Base-by-base conservation (phyloP, 2,888 invertebrate species). In the Pedicia rivosa region DNA sequence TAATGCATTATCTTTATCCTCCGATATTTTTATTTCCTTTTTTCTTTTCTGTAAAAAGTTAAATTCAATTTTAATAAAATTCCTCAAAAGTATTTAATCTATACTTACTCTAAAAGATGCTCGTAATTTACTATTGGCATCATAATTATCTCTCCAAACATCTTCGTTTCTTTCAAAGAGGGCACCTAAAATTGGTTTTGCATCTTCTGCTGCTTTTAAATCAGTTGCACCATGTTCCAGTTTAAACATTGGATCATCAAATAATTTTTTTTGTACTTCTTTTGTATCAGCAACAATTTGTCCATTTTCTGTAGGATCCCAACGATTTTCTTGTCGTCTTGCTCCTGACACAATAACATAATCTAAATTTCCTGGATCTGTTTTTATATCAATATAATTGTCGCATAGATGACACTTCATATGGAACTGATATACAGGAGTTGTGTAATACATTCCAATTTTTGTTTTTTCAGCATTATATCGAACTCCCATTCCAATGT, bases 391-490 rank as follows among this genome's bases (percentile, higher is more conserved):
- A 66, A 94, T 88, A 62, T 97, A 83, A 62, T 94, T 97, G 55
- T 92, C 83, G 57, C 98, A 62, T 20, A 98, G 65, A 58, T 98
- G 97, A 55, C 98, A 99, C 54, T 97, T 97, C 97, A 99, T 98
- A 37, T 88, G 74, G 55, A 99, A 99, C 60, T 97, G 88, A 56
- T 91, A 98, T 2, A 99, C 74, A 0, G 98, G 97, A 1, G 98
- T 98, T 2, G 83, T 86, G 54, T 94, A 97, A 56, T 98, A 98
- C 86, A 92, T 97, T 45, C 97, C 98, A 35, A 91, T 68, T 61
- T 88, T 90, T 0, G 71, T 86, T 59, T 90, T 90, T 55, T 90
- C 88, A 0, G 88, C 87, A 52, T 90, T 98, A 58, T 98, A 98
- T 35, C 98, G 72, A 1, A 98, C 97, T 2, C 98, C 97, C 95